phyloP scores from a whole-genome alignment of 2,113 vertebrate genomes.

The Crotophaga sulcirostris region DNA sequence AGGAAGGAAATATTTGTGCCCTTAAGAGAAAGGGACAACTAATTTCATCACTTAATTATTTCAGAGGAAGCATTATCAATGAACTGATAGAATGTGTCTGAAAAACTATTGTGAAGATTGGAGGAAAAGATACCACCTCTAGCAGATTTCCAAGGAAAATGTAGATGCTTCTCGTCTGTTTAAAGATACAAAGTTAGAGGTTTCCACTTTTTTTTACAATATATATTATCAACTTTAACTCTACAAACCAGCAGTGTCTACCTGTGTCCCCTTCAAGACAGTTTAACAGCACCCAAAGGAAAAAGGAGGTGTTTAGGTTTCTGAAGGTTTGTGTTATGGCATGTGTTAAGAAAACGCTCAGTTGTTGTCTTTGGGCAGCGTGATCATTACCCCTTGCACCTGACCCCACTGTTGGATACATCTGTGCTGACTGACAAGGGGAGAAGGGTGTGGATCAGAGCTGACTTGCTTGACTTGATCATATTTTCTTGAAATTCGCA shows the following conservation, averaged over 20 bases:
- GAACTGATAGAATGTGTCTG: not conserved
- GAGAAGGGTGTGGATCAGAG: not conserved
- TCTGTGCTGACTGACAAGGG: not conserved
- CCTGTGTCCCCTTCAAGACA: not conserved
- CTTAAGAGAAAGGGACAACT: slow-evolving; percentile 23
- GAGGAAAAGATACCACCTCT: not conserved
- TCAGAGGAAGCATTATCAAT: slow-evolving; percentile 2
- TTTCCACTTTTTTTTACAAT: not conserved
- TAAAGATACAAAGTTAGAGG: not conserved
- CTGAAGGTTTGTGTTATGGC: not conserved
- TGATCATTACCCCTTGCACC: accelerated
- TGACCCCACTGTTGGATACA: accelerated
- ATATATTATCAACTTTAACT: not conserved
- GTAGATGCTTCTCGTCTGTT: not conserved
- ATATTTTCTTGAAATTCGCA: not conserved
- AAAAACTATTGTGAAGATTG: not conserved
- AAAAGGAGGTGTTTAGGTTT: not conserved
- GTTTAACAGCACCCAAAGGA: not conserved
- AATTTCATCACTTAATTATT: slow-evolving; percentile 36
- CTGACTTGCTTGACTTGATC: not conserved
- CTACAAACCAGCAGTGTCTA: not conserved
- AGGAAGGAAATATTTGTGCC: not conserved
- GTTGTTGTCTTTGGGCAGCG: not conserved
- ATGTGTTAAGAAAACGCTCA: not conserved
- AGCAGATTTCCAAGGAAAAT: not conserved